Evolutionary conservation across 1,140 invertebrate genomes (phyloP).

Genomic region (Globodera rostochiensis): DNA sequence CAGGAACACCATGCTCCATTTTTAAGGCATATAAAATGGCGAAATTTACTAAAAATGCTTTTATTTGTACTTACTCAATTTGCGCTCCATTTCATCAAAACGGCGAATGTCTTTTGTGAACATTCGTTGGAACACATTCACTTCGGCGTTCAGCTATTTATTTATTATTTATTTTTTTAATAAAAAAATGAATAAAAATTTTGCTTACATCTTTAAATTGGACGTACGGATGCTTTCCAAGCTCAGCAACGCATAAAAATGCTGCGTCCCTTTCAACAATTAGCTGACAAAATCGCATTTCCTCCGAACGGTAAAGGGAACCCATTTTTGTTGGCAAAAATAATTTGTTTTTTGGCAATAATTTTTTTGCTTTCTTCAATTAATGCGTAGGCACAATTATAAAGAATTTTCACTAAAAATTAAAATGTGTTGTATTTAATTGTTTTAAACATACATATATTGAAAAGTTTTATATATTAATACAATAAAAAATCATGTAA

Average conservation of each 20-base stretch:
- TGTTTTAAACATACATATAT: too few species aligned
- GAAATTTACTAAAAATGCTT: too few species aligned
- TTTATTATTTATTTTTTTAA: conserved; percentile 8
- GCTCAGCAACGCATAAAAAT: conserved; percentile 82
- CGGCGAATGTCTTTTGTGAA: conserved; percentile 85
- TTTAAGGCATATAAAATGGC: too few species aligned
- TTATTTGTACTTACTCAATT: conserved; percentile 72
- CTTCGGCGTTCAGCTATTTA: conserved; percentile 73
- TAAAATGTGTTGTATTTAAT: too few species aligned
- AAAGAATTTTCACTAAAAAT: too few species aligned
- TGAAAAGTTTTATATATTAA: too few species aligned
- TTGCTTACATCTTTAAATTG: conserved; percentile 85
- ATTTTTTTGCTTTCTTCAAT: too few species aligned
- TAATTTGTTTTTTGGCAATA: too few species aligned
- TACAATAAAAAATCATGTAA: too few species aligned
- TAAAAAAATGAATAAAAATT: conserved; percentile 18
- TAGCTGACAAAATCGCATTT: conserved; percentile 77
- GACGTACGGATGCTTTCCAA: conserved; percentile 84
- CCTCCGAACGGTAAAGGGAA: conserved; percentile 81
- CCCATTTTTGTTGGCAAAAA: conserved; percentile 60
- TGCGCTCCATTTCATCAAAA: conserved; percentile 89
- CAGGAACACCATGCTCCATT: too few species aligned
- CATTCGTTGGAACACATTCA: conserved; percentile 85
- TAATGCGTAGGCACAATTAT: too few species aligned
- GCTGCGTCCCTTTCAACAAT: conserved; percentile 86